phyloP scores from a whole-genome alignment of 1,140 invertebrate genomes.

The Drosophila insularis region DNA sequence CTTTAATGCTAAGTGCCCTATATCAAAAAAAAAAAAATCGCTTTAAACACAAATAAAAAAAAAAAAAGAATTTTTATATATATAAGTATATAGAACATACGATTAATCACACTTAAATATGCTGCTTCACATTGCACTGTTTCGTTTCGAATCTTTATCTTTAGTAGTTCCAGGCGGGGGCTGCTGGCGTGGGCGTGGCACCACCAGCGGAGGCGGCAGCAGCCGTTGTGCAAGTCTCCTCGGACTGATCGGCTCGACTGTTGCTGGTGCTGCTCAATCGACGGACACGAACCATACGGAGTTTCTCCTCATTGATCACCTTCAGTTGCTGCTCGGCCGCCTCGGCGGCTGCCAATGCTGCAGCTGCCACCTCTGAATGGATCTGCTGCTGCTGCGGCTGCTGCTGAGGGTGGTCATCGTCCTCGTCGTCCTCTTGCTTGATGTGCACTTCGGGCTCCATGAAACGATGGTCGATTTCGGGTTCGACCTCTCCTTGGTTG shows the following conservation, averaged over 20 bases:
- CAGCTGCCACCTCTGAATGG: neutral
- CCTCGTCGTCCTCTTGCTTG: slow-evolving; percentile 77
- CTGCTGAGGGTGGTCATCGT: slow-evolving; percentile 47
- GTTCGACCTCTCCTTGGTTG: slow-evolving; percentile 46
- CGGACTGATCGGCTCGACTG: slow-evolving; percentile 37
- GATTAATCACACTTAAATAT: slow-evolving; percentile 76
- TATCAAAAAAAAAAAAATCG: slow-evolving; percentile 24
- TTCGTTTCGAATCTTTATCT: slow-evolving; percentile 2
- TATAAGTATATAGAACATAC: slow-evolving; percentile 25
- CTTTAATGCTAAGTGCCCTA: slow-evolving; percentile 3
- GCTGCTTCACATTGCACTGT: slow-evolving; percentile 64
- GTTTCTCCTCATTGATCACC: slow-evolving; percentile 74
- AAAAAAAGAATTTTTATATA: slow-evolving; percentile 18
- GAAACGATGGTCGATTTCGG: slow-evolving; percentile 67
- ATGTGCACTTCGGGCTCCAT: slow-evolving; percentile 79
- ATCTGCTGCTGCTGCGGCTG: slow-evolving; percentile 17
- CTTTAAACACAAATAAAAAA: slow-evolving; percentile 25
- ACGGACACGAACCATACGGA: slow-evolving; percentile 71
- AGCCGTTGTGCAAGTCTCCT: slow-evolving; percentile 18
- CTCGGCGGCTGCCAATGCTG: slow-evolving; percentile 6
- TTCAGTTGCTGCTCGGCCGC: slow-evolving; percentile 54
- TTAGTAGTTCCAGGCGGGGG: slow-evolving; percentile 67
- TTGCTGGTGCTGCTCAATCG: slow-evolving; percentile 66
- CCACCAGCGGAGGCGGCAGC: slow-evolving; percentile 14
- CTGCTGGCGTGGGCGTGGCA: slow-evolving; percentile 12